Evolutionary conservation across 2,113 vertebrate genomes (phyloP).

Genomic region (Mixornis gularis): DNA sequence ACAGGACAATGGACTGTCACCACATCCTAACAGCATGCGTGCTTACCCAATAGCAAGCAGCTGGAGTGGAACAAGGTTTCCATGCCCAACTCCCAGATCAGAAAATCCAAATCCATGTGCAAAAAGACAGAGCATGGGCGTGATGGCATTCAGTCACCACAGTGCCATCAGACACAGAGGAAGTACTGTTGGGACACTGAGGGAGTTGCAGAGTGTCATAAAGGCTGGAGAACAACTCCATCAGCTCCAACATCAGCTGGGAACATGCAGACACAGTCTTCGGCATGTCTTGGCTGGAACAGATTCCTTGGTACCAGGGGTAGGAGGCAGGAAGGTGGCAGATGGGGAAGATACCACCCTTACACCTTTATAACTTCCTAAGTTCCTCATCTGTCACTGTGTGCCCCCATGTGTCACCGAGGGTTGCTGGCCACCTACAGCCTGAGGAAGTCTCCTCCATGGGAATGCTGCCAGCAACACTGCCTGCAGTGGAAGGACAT

Average conservation of each 20-base stretch:
- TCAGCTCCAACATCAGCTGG: neutral
- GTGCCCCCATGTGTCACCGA: accelerated
- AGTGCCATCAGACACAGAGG: neutral
- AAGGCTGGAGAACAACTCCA: neutral
- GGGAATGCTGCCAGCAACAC: accelerated
- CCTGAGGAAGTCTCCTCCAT: accelerated
- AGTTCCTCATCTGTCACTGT: accelerated
- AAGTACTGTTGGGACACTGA: neutral
- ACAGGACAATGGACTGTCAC: accelerated
- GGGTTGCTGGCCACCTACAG: neutral
- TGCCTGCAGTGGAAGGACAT: neutral
- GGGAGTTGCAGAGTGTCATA: accelerated
- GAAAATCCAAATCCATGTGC: neutral
- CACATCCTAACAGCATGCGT: accelerated
- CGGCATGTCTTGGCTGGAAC: neutral
- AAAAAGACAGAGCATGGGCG: accelerated
- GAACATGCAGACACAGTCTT: neutral
- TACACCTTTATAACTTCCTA: accelerated
- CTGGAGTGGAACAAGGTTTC: neutral
- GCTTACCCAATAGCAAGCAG: neutral
- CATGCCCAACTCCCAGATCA: accelerated
- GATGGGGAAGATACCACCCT: neutral
- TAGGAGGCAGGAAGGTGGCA: neutral
- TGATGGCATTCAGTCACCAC: accelerated
- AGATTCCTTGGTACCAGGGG: neutral